Evolutionary conservation across 92 coral and sea anemone species (phyloP), one percentile per base, ranked within the genome.

Genomic region (Umimayanthus kanabou): DNA sequence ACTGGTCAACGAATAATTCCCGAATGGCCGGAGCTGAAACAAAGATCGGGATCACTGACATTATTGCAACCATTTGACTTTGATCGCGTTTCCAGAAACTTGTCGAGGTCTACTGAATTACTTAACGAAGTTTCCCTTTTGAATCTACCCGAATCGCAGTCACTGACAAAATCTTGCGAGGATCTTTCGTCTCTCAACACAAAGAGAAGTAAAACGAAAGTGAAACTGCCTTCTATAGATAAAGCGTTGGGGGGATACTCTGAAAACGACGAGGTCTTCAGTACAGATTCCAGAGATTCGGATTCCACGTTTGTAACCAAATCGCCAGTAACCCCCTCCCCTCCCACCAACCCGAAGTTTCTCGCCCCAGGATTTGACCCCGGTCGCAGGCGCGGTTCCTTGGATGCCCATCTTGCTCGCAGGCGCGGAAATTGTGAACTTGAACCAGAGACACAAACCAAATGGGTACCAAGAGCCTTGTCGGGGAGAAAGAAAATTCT

Each of bases 351-450:
- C 33, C 81, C 89, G 47, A 88, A 88, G 73, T 74, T 80, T 29
- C 89, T 87, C 8, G 70, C 91, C 28, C 94, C 93, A 45, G 89
- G 92, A 58, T 91, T 93, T 86, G 90, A 91, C 58, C 92, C 92
- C 22, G 90, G 90, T 13, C 93, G 92, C 39, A 93, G 98, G 29
- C 95, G 98, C 85, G 95, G 98, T 37, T 94, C 98, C 6, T 89
- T 94, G 22, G 89, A 90, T 45, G 90, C 83, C 40, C 89, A 90
- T 28, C 58, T 91, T 18, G 98, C 91, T 73, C 90, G 85, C 15
- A 88, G 90, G 61, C 93, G 93, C 80, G 88, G 92, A 30, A 42
- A 26, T 66, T 28, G 75, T 65, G 50, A 70, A 39, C 86, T 85
- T 37, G 88, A 85, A 33, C 23, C 76, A 33, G 53, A 85, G 55